phyloP scores from a whole-genome alignment of 2,113 vertebrate species.

The Numida meleagris region DNA sequence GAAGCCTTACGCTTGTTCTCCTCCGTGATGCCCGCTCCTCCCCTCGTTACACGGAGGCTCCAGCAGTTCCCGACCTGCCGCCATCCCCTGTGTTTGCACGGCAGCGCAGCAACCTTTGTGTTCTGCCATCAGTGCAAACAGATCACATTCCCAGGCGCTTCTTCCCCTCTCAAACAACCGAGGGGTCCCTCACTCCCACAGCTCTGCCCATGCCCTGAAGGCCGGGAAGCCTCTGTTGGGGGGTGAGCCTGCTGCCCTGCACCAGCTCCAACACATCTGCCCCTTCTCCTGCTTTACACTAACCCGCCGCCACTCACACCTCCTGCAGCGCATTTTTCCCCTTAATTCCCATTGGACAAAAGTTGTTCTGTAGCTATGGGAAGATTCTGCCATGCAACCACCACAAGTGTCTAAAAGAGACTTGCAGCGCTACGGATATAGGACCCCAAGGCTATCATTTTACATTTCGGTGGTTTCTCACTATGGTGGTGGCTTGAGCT shows the following conservation, averaged over 20 bases:
- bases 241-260: too few species aligned
- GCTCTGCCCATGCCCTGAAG: background rate
- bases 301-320: background rate
- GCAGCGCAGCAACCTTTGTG: background rate
- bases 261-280: background rate
- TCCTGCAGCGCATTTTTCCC: background rate
- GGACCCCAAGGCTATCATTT: background rate
- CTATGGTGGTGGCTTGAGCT: slow-evolving; percentile 7
- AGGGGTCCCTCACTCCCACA: background rate
- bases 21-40: background rate
- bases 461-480: slow-evolving; percentile 48
- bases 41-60: background rate
- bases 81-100: background rate
- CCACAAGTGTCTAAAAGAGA: background rate
- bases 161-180: background rate
- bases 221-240: background rate
- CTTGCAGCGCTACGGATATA: background rate
- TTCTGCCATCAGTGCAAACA: background rate
- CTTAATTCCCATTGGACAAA: background rate
- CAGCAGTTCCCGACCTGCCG: background rate
- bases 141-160: background rate
- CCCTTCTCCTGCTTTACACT: background rate
- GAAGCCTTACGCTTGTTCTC: background rate
- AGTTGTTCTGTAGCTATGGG: background rate
- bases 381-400: background rate